Evolutionary conservation across 2,113 vertebrate species (phyloP).

Genomic region (Syngnathoides biaculeatus): DNA sequence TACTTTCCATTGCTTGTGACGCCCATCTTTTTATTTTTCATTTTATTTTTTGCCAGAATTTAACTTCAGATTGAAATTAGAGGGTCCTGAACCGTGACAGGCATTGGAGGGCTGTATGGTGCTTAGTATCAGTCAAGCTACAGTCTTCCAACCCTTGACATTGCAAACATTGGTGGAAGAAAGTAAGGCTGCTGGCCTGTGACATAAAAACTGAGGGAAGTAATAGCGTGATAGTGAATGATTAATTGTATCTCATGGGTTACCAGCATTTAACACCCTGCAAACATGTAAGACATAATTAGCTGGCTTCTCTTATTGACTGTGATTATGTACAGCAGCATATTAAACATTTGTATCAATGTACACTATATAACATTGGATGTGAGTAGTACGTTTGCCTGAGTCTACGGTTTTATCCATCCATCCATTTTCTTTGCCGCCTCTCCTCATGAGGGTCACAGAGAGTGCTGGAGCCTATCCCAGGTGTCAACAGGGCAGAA

Average conservation of each 20-base stretch:
- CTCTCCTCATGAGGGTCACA: too few species aligned
- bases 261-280: slow-evolving; percentile 36
- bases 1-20: slow-evolving; percentile 78
- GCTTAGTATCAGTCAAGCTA: slow-evolving; percentile 61
- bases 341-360: neutral
- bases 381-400: too few species aligned
- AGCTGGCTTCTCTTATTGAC: neutral
- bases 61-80: slow-evolving; percentile 99
- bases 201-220: slow-evolving; percentile 97
- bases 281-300: slow-evolving; percentile 45
- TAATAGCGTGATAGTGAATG: slow-evolving; percentile 88
- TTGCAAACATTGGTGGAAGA: slow-evolving; percentile 81
- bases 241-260: slow-evolving; percentile 83
- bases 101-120: slow-evolving; percentile 85
- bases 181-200: slow-evolving; percentile 91
- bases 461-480: too few species aligned
- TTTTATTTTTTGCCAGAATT: slow-evolving; percentile 55
- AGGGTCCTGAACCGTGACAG: slow-evolving; percentile 97
- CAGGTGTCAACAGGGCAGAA: too few species aligned
- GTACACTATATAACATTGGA: neutral
- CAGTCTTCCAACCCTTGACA: slow-evolving; percentile 75
- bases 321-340: neutral
- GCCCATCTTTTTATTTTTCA: too few species aligned
- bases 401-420: too few species aligned
- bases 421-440: too few species aligned